Evolutionary conservation across 2,797 vertebrate genomes (phyloP).

Genomic region (Anisognathus igniventris): DNA sequence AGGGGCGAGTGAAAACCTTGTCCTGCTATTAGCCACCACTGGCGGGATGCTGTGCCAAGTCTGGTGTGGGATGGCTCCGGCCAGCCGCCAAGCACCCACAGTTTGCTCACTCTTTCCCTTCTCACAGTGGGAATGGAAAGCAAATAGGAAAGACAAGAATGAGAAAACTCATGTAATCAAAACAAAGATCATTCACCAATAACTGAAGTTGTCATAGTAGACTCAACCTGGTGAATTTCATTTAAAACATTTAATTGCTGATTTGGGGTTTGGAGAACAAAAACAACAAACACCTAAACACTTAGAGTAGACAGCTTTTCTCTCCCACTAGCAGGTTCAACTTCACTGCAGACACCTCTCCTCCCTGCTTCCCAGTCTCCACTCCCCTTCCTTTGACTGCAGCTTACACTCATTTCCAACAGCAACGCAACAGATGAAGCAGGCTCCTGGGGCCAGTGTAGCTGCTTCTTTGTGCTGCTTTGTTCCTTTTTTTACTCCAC

Average conservation of each 20-base stretch:
- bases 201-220: neutral
- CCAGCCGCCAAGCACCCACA: neutral
- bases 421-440: neutral
- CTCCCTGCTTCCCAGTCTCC: neutral
- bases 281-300: neutral
- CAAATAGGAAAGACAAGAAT: neutral
- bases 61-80: neutral
- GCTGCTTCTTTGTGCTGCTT: neutral
- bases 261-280: neutral
- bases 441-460: neutral
- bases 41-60: neutral
- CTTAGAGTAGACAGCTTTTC: neutral
- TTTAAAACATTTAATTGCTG: neutral
- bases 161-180: neutral
- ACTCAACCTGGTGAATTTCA: neutral
- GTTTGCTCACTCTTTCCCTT: neutral
- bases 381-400: neutral
- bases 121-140: neutral
- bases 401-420: neutral
- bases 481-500: neutral
- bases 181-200: neutral
- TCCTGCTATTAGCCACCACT: neutral
- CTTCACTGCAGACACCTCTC: neutral
- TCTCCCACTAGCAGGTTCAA: neutral
- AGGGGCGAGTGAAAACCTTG: neutral